These are phyloP conservation scores for Myiozetetes cayanensis DNA, from an alignment of 2,113 vertebrate genomes.

Conservation along the genomic window DNA sequence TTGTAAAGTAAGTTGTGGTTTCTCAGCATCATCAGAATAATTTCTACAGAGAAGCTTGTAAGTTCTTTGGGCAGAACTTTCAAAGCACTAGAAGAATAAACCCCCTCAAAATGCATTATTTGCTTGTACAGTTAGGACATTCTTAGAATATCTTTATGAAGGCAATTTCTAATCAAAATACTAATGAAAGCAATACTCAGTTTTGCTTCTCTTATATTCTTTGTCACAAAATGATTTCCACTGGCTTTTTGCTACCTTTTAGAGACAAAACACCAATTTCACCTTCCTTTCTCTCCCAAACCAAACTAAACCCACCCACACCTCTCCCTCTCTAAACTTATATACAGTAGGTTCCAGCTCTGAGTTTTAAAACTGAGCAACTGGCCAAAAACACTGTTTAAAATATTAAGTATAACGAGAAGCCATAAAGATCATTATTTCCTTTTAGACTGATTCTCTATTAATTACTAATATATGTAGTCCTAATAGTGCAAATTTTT, in stretches of 20 bases:
- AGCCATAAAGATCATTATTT: background rate
- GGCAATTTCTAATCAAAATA: background rate
- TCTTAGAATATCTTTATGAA: background rate
- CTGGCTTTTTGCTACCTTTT: background rate
- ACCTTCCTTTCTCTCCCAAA: background rate
- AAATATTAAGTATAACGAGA: background rate
- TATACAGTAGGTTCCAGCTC: background rate
- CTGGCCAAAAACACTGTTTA: background rate
- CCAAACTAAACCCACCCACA: background rate
- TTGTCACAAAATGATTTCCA: background rate
- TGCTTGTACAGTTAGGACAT: background rate
- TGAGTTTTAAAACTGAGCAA: background rate
- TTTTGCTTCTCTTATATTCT: background rate
- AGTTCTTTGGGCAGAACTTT: background rate
- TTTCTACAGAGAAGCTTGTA: background rate
- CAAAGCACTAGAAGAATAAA: background rate
- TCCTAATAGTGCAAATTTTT: background rate
- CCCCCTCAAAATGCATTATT: background rate
- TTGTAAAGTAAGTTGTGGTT: background rate
- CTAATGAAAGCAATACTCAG: background rate
- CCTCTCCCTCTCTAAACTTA: accelerated
- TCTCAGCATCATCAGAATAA: background rate
- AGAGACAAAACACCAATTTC: background rate
- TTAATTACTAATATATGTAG: background rate
- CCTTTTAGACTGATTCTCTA: background rate